Conservation (phyloP, 2,888 invertebrate species). For the Pantelozetes paolii region DNA sequence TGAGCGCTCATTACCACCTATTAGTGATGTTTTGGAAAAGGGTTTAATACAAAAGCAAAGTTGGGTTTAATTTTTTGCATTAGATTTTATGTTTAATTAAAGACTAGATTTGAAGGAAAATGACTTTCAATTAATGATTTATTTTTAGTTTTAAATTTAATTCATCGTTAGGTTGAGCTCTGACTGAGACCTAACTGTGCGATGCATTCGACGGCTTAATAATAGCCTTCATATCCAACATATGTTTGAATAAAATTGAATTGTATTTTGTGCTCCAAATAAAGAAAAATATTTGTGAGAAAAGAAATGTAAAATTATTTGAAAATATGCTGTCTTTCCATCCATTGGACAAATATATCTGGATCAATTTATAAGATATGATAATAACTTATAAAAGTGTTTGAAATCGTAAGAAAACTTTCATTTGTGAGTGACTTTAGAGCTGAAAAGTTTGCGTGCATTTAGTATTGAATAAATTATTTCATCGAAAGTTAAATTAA, state of each 20-base stretch:
- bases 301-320: too few species aligned
- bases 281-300: background rate
- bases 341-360: too few species aligned
- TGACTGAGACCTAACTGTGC: background rate
- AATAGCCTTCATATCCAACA: constrained; percentile 2
- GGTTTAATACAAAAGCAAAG: constrained; percentile 21
- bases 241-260: background rate
- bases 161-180: too few species aligned
- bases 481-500: too few species aligned
- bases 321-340: too few species aligned
- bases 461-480: constrained; percentile 5
- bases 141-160: background rate
- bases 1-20: constrained; percentile 40
- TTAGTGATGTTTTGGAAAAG: constrained; percentile 11
- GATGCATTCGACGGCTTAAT: background rate
- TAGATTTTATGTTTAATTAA: background rate
- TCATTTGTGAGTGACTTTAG: background rate
- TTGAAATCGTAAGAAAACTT: too few species aligned
- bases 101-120: background rate
- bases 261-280: background rate
- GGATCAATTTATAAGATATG: too few species aligned
- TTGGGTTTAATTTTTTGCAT: background rate
- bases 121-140: background rate
- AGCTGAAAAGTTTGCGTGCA: constrained; percentile 14
- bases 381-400: too few species aligned